These are phyloP conservation scores for Trachymyrmex cornetzi DNA, from an alignment of 1,140 invertebrate genomes.

Conservation along the genomic window DNA sequence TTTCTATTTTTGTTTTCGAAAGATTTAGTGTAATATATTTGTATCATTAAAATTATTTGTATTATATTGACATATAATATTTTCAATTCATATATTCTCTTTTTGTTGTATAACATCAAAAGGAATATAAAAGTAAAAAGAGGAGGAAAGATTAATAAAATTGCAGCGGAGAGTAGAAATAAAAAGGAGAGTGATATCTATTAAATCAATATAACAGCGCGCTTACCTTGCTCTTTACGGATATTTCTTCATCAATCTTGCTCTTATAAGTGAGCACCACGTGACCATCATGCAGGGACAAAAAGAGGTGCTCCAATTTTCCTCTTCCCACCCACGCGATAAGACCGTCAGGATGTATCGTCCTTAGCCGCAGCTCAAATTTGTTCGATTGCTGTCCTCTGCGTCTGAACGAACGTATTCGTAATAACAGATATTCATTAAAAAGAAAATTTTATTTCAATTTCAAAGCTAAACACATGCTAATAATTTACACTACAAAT, in stretches of 20 bases:
- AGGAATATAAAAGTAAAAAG: background rate
- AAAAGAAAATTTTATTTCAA: background rate
- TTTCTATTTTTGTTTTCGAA: too few relatives aligned
- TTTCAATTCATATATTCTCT: too few relatives aligned
- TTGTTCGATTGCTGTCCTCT: constrained; percentile 89
- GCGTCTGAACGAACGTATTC: constrained; percentile 78
- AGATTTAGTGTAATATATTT: too few relatives aligned
- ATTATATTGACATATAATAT: too few relatives aligned
- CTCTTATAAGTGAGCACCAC: constrained; percentile 87
- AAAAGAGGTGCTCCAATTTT: constrained; percentile 83
- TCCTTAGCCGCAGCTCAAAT: constrained; percentile 89
- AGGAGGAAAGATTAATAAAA: constrained; percentile 4
- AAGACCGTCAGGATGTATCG: constrained; percentile 88
- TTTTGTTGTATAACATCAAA: background rate
- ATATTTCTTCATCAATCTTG: constrained; percentile 84
- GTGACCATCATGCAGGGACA: constrained; percentile 87
- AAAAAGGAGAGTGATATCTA: background rate
- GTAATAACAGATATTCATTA: constrained; percentile 11
- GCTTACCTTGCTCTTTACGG: constrained; percentile 86
- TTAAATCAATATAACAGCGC: background rate
- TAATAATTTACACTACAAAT: constrained; percentile 29
- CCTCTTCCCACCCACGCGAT: constrained; percentile 89
- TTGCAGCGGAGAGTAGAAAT: background rate
- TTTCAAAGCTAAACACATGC: constrained; percentile 13
- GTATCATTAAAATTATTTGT: too few relatives aligned